Percentiles rank a stretch among this genome's conserved stretches.
These are phyloP conservation scores for Phyllotis vaccarum DNA, from an alignment of 2,797 vertebrate species.

Conservation along the genomic window DNA sequence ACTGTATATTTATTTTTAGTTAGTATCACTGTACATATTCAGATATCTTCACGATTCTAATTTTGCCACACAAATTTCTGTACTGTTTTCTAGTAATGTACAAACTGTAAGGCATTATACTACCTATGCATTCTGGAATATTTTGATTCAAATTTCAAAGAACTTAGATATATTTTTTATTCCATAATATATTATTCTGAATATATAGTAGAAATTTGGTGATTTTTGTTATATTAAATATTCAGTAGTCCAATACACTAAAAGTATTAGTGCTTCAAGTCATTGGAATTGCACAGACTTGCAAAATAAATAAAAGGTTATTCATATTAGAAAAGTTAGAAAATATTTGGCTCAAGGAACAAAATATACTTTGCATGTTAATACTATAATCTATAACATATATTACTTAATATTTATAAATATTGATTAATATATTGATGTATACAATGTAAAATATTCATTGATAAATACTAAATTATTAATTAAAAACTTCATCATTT, in stretches of 20 bases:
- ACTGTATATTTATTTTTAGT: background rate
- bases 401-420: background rate
- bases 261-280: background rate
- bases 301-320: background rate
- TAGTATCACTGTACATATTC: background rate
- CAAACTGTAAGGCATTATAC: background rate
- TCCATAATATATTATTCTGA: background rate
- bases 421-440: background rate
- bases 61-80: background rate
- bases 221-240: background rate
- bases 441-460: background rate
- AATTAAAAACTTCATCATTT: background rate
- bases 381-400: background rate
- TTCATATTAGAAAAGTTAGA: background rate
- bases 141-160: slow-evolving; percentile 12
- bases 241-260: background rate
- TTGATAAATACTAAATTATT: background rate
- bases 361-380: background rate
- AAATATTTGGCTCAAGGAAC: background rate
- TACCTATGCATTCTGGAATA: background rate
- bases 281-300: background rate
- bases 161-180: background rate
- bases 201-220: background rate
- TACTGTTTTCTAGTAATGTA: background rate
- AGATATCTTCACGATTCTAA: background rate